Percentiles rank a stretch among this genome's conserved stretches.
Conservation (phyloP, 2,888 invertebrate genomes). For the Brenthis daphne region DNA sequence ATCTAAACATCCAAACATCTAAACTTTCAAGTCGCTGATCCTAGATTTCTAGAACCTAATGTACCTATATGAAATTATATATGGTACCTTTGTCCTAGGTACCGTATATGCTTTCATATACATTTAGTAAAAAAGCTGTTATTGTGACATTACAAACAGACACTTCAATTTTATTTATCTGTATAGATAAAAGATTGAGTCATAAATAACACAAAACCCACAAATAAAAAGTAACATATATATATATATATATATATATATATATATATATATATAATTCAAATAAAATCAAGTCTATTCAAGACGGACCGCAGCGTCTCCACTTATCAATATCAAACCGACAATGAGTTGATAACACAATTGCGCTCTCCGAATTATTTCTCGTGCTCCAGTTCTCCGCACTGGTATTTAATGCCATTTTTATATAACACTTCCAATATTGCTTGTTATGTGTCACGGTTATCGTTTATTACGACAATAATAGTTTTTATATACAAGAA, state of each 20-base stretch:
- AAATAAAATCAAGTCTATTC: constrained; percentile 4
- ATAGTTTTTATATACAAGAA: constrained; percentile 6
- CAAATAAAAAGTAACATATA: too few species aligned
- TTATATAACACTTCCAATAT: constrained; percentile 16
- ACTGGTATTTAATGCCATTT: constrained; percentile 6
- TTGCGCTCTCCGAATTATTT: constrained; percentile 25
- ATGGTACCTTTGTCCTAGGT: too few species aligned
- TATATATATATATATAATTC: background rate
- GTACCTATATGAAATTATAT: too few species aligned
- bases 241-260: background rate
- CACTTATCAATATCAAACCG: constrained; percentile 27
- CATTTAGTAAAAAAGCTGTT: too few species aligned
- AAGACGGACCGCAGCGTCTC: constrained; percentile 19
- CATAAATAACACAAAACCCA: too few species aligned
- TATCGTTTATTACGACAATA: constrained; percentile 24
- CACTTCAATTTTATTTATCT: background rate
- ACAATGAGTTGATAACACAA: constrained; percentile 26
- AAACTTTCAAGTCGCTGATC: too few species aligned
- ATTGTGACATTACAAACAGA: too few species aligned
- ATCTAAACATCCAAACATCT: too few species aligned
- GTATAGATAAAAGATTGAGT: background rate
- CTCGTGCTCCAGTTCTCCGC: constrained; percentile 29
- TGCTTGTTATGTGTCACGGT: constrained; percentile 15
- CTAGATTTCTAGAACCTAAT: too few species aligned
- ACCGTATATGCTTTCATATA: too few species aligned